phyloP scores from a whole-genome alignment of 2,888 invertebrate species.

The Busseola fusca region DNA sequence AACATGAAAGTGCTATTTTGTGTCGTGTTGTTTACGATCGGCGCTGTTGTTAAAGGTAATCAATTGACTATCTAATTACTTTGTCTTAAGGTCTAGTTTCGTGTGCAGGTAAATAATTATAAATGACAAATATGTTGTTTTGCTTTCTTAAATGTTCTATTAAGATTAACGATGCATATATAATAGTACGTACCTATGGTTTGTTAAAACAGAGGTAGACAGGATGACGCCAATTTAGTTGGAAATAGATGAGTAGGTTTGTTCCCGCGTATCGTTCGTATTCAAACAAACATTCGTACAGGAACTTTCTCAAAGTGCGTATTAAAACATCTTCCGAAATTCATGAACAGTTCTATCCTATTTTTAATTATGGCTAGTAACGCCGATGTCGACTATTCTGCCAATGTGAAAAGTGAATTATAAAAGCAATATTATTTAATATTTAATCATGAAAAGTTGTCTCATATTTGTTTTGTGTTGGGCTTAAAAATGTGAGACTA shows the following conservation, averaged over 20 bases:
- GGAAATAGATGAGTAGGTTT: background rate
- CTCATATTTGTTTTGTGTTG: no score
- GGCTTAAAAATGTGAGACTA: no score
- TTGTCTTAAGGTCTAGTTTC: background rate
- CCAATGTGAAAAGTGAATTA: no score
- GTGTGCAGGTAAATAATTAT: background rate
- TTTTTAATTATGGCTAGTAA: no score
- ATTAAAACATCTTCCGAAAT: background rate
- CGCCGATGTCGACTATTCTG: no score
- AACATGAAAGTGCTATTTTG: constrained; percentile 62
- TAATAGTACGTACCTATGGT: background rate
- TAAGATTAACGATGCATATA: background rate
- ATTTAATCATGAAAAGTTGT: no score
- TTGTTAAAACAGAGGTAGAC: constrained; percentile 26
- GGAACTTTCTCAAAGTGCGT: background rate
- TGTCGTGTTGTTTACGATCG: constrained; percentile 40
- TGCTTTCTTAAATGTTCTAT: constrained; percentile 6
- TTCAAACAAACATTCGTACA: constrained; percentile 3
- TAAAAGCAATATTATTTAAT: no score
- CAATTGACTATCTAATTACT: background rate
- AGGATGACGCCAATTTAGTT: constrained; percentile 33
- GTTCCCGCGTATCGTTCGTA: background rate
- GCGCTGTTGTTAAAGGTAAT: constrained; percentile 49
- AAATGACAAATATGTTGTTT: background rate
- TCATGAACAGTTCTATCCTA: background rate